Evolutionary conservation across 2,888 invertebrate species (phyloP), one percentile per base, ranked within the genome.

Genomic region (Panzeria rudis): DNA sequence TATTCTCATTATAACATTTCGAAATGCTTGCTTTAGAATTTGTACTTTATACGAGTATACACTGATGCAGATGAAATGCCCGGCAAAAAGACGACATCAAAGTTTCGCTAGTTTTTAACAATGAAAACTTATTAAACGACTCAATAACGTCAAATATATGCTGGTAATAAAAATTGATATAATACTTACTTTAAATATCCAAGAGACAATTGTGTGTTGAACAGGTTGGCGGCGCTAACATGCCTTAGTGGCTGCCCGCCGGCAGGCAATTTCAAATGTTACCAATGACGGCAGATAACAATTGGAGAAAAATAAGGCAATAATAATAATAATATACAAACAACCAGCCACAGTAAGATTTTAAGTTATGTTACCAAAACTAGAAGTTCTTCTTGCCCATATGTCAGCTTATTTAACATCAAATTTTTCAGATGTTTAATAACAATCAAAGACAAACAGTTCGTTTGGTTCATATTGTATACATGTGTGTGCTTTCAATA

Each of bases 121-220:
- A 75, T 82, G 81, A 38, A 69, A 82, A 86, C 78, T 87, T 86
- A 87, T 87, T 86, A 86, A 90, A 91, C 90, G 90, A 90, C 91
- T 91, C 90, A 91, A 91, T 91, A 91, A 91, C 89, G 90, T 90
- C 90, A 90, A 91, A 91, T 91, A 91, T 90, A 91, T 91, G 90
- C 88, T 86, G 85, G 89, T 88, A 87, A 91, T 91, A 91, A 91
- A 89, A 91, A 91, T 88, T 90, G 89, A 89, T 91, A 90, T 90
- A 90, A 91, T 89, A 73, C 72, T 73, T 35, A 88, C 88, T 87
- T 89, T 87, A 89, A 89, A 87, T 86, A 84, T 68, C 64, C 69
- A 50, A 64, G 61, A 78, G 72, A 81, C 81, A 85, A 75, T 82
- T 85, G 68, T 78, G 71, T 79, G 68, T 11, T 13, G 47, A 77